phyloP scores from a whole-genome alignment of 64 coral and sea anemone genomes.

The Platygyra sinensis region DNA sequence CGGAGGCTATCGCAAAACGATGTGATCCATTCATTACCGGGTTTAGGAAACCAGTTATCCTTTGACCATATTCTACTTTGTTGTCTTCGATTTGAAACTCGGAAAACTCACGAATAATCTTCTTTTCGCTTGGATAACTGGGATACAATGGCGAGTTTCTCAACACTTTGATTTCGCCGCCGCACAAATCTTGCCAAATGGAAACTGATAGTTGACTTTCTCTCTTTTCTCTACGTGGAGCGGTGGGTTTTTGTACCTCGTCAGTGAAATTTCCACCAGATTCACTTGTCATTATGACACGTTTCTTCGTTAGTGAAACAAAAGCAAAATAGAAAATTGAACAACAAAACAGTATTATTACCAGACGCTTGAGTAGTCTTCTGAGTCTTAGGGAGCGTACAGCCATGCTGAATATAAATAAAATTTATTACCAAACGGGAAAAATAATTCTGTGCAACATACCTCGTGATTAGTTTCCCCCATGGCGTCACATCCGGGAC shows the following conservation, averaged over 20 bases:
- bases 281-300: too few relatives aligned
- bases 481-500: too few relatives aligned
- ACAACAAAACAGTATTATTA: too few relatives aligned
- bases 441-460: too few relatives aligned
- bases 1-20: conserved; percentile 59
- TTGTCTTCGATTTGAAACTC: not conserved
- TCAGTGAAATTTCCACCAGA: not conserved
- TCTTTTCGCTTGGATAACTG: not conserved
- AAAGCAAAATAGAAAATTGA: too few relatives aligned
- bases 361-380: too few relatives aligned
- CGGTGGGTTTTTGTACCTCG: not conserved
- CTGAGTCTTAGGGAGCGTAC: too few relatives aligned
- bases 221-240: not conserved
- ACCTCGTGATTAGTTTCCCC: too few relatives aligned
- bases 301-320: too few relatives aligned
- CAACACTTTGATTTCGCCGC: not conserved
- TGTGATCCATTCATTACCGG: conserved; percentile 15
- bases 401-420: too few relatives aligned
- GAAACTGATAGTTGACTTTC: not conserved
- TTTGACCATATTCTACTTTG: not conserved
- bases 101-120: not conserved
- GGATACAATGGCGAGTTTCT: not conserved
- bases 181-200: not conserved
- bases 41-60: conserved; percentile 62
- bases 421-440: too few relatives aligned